These are phyloP conservation scores for Forbesichthys papilliferus DNA, from an alignment of 2,113 vertebrate genomes.

Conservation along the genomic window DNA sequence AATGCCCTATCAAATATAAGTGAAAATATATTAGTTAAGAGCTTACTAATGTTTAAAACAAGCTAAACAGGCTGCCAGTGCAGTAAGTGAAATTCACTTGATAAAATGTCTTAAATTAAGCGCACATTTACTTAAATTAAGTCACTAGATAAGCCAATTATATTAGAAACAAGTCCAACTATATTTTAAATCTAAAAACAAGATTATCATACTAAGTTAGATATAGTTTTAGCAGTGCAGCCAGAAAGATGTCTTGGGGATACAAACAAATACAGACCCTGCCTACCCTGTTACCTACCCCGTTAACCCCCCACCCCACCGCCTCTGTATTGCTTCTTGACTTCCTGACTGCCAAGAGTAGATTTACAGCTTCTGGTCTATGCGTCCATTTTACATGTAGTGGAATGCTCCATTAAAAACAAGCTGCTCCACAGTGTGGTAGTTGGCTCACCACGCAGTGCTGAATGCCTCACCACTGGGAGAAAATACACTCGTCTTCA, in stretches of 20 bases:
- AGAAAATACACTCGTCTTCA: conserved; percentile 6
- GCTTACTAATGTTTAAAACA: too few relatives aligned
- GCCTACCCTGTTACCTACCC: neutral
- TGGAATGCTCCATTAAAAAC: conserved; percentile 39
- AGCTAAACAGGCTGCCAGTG: too few relatives aligned
- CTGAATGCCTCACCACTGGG: conserved; percentile 15
- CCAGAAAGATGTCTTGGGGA: neutral
- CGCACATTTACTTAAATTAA: too few relatives aligned
- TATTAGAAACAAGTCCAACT: too few relatives aligned
- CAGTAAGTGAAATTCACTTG: too few relatives aligned
- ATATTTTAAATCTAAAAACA: too few relatives aligned
- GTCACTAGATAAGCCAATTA: too few relatives aligned
- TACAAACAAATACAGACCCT: neutral
- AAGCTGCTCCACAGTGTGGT: neutral
- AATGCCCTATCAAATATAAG: too few relatives aligned
- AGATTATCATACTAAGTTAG: too few relatives aligned
- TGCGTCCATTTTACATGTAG: conserved; percentile 33
- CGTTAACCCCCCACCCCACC: neutral
- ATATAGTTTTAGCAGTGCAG: too few relatives aligned
- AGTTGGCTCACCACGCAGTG: neutral
- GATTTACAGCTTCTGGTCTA: conserved; percentile 39
- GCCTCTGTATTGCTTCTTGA: conserved; percentile 7
- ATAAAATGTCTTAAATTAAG: too few relatives aligned
- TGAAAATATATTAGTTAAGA: too few relatives aligned
- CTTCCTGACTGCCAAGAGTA: conserved; percentile 36